Evolutionary conservation across 1,140 invertebrate genomes (phyloP).

Genomic region (Neotoxoptera formosana): DNA sequence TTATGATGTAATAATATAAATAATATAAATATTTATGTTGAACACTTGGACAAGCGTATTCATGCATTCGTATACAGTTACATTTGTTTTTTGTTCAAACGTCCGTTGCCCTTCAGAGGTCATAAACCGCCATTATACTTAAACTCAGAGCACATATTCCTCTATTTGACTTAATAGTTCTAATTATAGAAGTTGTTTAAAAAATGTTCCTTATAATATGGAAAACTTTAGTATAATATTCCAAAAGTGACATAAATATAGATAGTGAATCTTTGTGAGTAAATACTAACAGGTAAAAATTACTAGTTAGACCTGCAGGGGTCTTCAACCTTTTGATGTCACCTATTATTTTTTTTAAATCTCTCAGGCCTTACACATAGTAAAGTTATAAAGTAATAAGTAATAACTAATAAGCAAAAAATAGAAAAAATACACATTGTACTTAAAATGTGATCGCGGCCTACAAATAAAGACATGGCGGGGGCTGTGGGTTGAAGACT

Average conservation of each 20-base stretch:
- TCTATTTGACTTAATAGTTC: not conserved
- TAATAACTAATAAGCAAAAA: no score
- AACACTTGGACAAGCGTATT: not conserved
- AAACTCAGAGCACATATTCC: not conserved
- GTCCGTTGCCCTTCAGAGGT: constrained; percentile 28
- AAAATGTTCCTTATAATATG: not conserved
- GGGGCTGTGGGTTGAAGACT: no score
- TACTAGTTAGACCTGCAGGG: not conserved
- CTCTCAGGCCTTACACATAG: no score
- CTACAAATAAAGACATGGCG: no score
- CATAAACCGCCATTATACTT: constrained; percentile 7
- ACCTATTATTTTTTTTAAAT: no score
- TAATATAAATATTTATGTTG: not conserved
- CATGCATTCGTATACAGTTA: constrained; percentile 10
- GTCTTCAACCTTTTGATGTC: no score
- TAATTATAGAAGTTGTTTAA: not conserved
- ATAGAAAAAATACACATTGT: no score
- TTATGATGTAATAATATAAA: not conserved
- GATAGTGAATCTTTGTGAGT: not conserved
- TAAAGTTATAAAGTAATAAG: no score
- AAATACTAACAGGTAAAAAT: not conserved
- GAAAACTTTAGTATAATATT: not conserved
- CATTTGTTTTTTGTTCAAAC: constrained; percentile 21
- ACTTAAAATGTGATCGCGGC: no score
- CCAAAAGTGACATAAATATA: not conserved